Evolutionary conservation across 1,140 invertebrate genomes (phyloP).

Genomic region (Aphelinus certus): DNA sequence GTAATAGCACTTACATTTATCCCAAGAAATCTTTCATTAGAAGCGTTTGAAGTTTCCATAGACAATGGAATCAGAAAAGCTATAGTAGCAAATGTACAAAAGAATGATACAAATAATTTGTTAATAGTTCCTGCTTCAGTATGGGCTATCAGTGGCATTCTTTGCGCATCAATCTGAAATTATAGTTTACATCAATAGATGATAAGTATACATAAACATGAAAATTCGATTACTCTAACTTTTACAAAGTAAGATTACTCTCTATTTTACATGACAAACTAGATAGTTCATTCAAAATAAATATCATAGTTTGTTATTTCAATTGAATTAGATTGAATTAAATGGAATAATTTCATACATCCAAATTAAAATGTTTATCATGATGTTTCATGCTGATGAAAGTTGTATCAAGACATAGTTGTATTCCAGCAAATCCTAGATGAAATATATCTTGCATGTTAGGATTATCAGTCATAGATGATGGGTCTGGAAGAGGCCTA

Average conservation of each 20-base stretch:
- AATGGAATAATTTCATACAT: no score
- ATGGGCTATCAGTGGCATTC: slow-evolving; percentile 59
- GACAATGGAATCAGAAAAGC: slow-evolving; percentile 56
- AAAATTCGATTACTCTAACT: not conserved
- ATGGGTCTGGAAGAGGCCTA: slow-evolving; percentile 36
- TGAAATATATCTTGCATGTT: slow-evolving; percentile 34
- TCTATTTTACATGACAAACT: no score
- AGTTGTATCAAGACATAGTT: slow-evolving; percentile 54
- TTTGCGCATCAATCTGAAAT: slow-evolving; percentile 53
- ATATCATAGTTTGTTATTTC: no score
- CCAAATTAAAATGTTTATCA: no score
- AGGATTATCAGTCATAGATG: not conserved
- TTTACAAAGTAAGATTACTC: not conserved
- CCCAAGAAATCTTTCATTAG: slow-evolving; percentile 59
- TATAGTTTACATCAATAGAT: slow-evolving; percentile 12
- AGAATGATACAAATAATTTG: slow-evolving; percentile 41
- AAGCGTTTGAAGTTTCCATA: slow-evolving; percentile 54
- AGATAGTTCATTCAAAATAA: no score
- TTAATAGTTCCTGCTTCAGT: slow-evolving; percentile 48
- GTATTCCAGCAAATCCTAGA: slow-evolving; percentile 50
- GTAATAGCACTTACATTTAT: slow-evolving; percentile 52
- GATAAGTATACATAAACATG: not conserved
- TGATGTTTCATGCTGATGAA: slow-evolving; percentile 41
- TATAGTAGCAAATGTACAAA: slow-evolving; percentile 48
- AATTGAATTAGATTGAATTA: no score